phyloP scores from a whole-genome alignment of 2,113 vertebrate genomes.

The Cnemophilus loriae region DNA sequence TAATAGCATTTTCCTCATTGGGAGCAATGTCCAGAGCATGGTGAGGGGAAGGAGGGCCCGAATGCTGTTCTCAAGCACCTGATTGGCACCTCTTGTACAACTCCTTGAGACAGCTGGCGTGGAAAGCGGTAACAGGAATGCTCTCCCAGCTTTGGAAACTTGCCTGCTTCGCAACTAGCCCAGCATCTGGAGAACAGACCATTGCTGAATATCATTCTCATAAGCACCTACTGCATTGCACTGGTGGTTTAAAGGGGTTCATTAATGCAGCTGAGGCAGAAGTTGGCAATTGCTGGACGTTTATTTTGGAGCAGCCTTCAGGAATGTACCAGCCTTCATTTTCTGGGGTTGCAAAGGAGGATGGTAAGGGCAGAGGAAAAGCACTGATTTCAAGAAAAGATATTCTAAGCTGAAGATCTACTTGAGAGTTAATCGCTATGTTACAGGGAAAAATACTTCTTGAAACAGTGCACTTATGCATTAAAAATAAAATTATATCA shows the following conservation, averaged over 20 bases:
- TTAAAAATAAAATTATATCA: background rate
- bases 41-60: rapidly evolving
- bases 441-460: background rate
- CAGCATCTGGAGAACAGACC: background rate
- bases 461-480: background rate
- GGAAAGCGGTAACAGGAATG: background rate
- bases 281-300: background rate
- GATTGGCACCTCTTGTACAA: background rate
- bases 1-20: background rate
- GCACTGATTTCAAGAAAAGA: background rate
- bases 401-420: background rate
- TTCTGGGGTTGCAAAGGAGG: background rate
- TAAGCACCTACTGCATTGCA: background rate
- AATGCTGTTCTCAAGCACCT: background rate
- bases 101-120: background rate
- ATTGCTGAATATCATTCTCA: background rate
- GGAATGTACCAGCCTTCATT: background rate
- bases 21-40: background rate
- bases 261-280: background rate
- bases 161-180: background rate
- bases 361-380: background rate
- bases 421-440: background rate
- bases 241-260: background rate
- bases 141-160: background rate
- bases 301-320: background rate